Base-by-base conservation (phyloP, 2,113 vertebrate genomes). In the Brienomyrus brachyistius region DNA sequence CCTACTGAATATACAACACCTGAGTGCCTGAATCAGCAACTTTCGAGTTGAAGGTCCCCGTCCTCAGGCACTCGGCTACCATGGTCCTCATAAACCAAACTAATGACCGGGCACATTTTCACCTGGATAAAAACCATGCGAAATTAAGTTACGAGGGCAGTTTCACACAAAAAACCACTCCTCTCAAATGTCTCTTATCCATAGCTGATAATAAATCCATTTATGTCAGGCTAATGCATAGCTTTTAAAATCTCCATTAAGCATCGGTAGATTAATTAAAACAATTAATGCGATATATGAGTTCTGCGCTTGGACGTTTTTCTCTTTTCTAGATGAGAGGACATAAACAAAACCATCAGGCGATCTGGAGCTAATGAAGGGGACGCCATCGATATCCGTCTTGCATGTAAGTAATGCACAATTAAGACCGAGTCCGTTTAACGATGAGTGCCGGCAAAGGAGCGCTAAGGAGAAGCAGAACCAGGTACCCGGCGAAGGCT, bases 281-380 rank as follows among this genome's bases (percentile, higher is more conserved):
- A 84, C 88, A 89, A 84, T 89, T 59, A 59, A 27, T 52, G 77
- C 50, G 40, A 59, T 59, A 15, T 84, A 54, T 85, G 51, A 21
- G 31, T 47, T 84, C 82, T 52, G 52, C 17, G 31, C 56, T 52
- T 77, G 40, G 40, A 52, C n/a, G 21, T 54, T 56, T 87, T 50
- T 15, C 43, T 47, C 51, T 51, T 35, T 74, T 35, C 21, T 0
- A 77, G 17, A 87, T 4, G 27, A n/a, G 5, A 83, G 35, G 77
- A 50, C 31, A 21, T 66, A 27, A 85, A 84, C 27, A 35, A 87
- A 43, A 70, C n/a, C 17, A 48, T 51, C 27, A 89, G 10, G 15
- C 66, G 80, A 62, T 87, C 47, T 45, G 50, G 15, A 90, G 62
- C 89, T 77, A 90, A 70, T 87, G 82, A 89, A 85, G 35, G 47